phyloP scores from a whole-genome alignment of 2,888 invertebrate species.

The Apamea anceps region DNA sequence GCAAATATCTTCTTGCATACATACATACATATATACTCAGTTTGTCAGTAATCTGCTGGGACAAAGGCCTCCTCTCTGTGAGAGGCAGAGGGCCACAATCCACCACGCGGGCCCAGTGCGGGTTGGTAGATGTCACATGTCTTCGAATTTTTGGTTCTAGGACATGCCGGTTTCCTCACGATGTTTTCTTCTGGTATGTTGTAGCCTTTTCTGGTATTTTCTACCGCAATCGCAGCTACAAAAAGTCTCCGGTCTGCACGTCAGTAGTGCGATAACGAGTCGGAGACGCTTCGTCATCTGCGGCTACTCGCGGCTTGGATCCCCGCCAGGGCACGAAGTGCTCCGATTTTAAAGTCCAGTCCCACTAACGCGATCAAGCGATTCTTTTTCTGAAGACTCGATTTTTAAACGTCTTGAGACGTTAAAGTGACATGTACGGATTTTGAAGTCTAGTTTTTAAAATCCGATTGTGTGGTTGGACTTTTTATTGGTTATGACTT shows the following conservation, averaged over 20 bases:
- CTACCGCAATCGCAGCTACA: constrained; percentile 20
- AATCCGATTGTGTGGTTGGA: background rate
- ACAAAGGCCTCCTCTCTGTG: no score
- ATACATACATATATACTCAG: no score
- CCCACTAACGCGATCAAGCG: constrained; percentile 53
- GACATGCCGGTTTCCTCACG: no score
- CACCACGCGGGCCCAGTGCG: no score
- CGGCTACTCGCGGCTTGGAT: constrained; percentile 86
- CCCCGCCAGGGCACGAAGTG: constrained; percentile 81
- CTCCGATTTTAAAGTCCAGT: constrained; percentile 66
- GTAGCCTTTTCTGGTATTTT: background rate
- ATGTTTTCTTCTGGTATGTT: no score
- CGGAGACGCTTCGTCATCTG: constrained; percentile 82
- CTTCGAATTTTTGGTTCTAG: no score
- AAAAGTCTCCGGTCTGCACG: constrained; percentile 66
- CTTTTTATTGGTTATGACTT: background rate
- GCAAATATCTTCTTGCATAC: background rate
- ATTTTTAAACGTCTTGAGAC: constrained; percentile 33
- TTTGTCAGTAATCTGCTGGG: no score
- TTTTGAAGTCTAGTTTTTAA: constrained; percentile 13
- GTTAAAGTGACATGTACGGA: background rate
- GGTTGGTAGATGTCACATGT: no score
- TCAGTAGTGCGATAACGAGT: constrained; percentile 79
- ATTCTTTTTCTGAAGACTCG: constrained; percentile 18
- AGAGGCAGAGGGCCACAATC: no score